Evolutionary conservation across 2,888 invertebrate species (phyloP).

Genomic region (Xanthorhoe spadicearia): DNA sequence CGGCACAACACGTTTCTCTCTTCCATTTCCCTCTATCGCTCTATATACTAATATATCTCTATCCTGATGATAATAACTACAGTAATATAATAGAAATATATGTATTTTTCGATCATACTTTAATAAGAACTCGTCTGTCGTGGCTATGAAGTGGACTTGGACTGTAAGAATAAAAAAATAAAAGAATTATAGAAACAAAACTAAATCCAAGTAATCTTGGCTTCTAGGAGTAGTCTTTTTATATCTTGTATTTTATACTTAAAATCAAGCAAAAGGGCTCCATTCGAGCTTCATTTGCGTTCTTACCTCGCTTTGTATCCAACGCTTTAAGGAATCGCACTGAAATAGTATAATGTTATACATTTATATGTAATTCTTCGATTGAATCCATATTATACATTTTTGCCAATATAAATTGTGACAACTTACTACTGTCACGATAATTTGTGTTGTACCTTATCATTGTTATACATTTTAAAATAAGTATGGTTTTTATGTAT

Average conservation of each 20-base stretch:
- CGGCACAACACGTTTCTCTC: too few relatives aligned
- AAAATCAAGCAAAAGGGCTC: constrained; percentile 13
- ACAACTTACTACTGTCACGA: constrained; percentile 19
- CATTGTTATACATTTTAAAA: constrained; percentile 9
- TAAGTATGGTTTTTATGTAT: constrained; percentile 6
- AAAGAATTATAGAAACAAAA: too few relatives aligned
- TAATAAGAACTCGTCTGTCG: too few relatives aligned
- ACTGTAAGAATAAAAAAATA: too few relatives aligned
- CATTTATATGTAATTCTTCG: constrained; percentile 5
- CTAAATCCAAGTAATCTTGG: background rate
- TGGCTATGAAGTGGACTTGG: too few relatives aligned
- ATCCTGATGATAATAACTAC: too few relatives aligned
- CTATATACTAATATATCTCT: too few relatives aligned
- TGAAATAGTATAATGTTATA: constrained; percentile 16
- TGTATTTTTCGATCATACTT: too few relatives aligned
- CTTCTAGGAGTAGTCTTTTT: constrained; percentile 1
- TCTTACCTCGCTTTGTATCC: constrained; percentile 42
- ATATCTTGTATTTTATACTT: constrained; percentile 1
- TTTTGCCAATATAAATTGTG: constrained; percentile 27
- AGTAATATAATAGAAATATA: too few relatives aligned
- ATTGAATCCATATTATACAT: constrained; percentile 17
- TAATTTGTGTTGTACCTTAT: constrained; percentile 17
- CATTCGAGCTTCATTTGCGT: constrained; percentile 8
- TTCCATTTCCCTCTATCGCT: too few relatives aligned
- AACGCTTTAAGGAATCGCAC: constrained; percentile 28